Base-by-base conservation (phyloP, 2,888 invertebrate species). In the Lasioglossum morio region DNA sequence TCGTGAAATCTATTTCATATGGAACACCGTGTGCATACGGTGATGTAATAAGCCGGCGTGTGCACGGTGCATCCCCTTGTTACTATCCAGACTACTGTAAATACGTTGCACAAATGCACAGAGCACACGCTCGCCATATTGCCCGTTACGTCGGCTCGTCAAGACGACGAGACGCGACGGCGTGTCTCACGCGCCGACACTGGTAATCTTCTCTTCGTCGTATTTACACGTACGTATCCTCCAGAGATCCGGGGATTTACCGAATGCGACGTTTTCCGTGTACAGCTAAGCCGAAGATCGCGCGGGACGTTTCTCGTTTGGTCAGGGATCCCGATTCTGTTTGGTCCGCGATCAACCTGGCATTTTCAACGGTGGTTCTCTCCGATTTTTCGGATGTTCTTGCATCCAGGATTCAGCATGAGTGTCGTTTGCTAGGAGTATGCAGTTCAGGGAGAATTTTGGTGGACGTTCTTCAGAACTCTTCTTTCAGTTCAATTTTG, bases 151-250 rank as follows among this genome's bases (percentile, higher is more conserved):
- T 69, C 57, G 60, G 72, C 77, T 82, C 76, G 86, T 66, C 77
- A 82, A 76, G 81, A 73, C 79, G 79, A 27, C 43, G 34, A 46
- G 46, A 46, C 48, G 74, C 43, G 37, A 19, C 66, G 66, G 16
- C 19, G 37, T 69, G 81, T 75, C 60, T 77, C 79, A 76, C 72
- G 46, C 75, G 72, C 79, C 53, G 69, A 69, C 73, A 53, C 48
- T 60, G 81, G 86, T 90, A 86, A 88, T 90, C 87, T 88, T 74
- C 82, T 72, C 84, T 83, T 86, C 81, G 46, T 81, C 82, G 81
- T 89, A 89, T 90, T 90, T 90, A 89, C 89, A 88, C 87, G 87
- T 85, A 88, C 87, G 87, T 85, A 84, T 86, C 87, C 81, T 76
- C 74, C 27, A 34, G 37, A 83, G 83, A 88, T 87, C 87, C 86